Base-by-base conservation (phyloP, 2,888 invertebrate genomes). In the Tinea pellionella region DNA sequence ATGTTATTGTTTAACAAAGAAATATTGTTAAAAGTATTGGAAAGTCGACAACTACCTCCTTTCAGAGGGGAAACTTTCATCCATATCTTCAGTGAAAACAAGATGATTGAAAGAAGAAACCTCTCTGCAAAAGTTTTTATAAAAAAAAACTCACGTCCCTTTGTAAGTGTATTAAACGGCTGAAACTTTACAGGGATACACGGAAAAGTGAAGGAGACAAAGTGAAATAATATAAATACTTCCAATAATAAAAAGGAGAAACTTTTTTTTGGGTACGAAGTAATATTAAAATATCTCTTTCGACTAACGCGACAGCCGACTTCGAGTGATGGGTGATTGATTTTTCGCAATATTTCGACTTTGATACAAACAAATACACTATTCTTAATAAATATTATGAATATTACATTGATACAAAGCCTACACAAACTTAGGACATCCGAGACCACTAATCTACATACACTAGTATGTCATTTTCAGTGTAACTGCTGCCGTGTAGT, bases 181-280 rank as follows among this genome's bases (percentile, higher is more conserved):
- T 72, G 65, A 67, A 83, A 77, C 74, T 79, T 83, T 65, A 65
- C 65, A 68, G 70, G n/a, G 30, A 30, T 30, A 59, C 59, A 16
- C 24, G 43, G 16, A 76, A 77, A 80, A 79, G 74, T 75, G 72
- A 77, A 78, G 75, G 72, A 75, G 78, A 82, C 80, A 78, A 75
- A 77, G 70, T 80, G 75, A 84, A 79, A 83, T 83, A 81, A 83
- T 80, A 83, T 81, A 84, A 82, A 85, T 85, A 86, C 81, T 80
- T 81, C 78, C 80, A 78, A 84, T 85, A 78, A 83, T 82, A 85
- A 81, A 85, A 84, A 75, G 81, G 42, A 61, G 51, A 67, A 69
- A 68, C 69, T 69, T 66, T 24, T 24, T 24, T 65, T 61, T 51
- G 60, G 43, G 65, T 62, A 62, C 65, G 76, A 72, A 32, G 32